phyloP scores from a whole-genome alignment of 1,140 invertebrate species.

The Arion vulgaris region DNA sequence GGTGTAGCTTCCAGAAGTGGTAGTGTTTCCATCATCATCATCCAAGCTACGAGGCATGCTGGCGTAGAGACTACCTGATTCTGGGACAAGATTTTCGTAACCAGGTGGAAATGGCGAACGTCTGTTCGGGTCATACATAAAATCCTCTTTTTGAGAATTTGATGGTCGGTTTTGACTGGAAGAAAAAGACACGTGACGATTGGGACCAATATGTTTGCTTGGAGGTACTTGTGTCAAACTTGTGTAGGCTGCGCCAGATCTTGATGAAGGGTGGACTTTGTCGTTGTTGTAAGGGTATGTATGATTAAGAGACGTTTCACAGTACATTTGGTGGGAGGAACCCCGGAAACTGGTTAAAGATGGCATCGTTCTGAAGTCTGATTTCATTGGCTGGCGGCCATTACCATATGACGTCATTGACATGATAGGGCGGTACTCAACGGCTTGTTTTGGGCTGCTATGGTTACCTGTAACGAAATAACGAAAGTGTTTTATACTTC shows the following conservation, averaged over 20 bases:
- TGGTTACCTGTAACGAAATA: conserved; percentile 27
- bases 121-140: not conserved
- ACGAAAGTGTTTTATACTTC: no score
- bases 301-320: conserved; percentile 11
- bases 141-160: not conserved
- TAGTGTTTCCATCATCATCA: conserved; percentile 47
- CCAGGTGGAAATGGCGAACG: conserved; percentile 26
- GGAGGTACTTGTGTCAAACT: conserved; percentile 15
- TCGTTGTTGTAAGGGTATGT: conserved; percentile 26
- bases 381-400: conserved; percentile 28
- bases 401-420: conserved; percentile 13
- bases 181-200: conserved; percentile 36
- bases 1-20: conserved; percentile 46
- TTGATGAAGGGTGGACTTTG: conserved; percentile 14
- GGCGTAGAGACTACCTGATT: conserved; percentile 32
- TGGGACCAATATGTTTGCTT: conserved; percentile 13
- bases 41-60: conserved; percentile 31
- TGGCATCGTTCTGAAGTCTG: conserved; percentile 35
- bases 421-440: conserved; percentile 34
- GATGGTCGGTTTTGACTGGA: not conserved
- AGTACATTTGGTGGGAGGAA: conserved; percentile 4
- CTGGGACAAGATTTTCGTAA: conserved; percentile 41
- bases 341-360: conserved; percentile 29
- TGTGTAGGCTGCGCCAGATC: conserved; percentile 7
- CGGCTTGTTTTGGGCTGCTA: conserved; percentile 32